Evolutionary conservation across 2,888 invertebrate genomes (phyloP), one percentile per base, ranked within the genome.

Genomic region (Zaprionus obscuricornis): DNA sequence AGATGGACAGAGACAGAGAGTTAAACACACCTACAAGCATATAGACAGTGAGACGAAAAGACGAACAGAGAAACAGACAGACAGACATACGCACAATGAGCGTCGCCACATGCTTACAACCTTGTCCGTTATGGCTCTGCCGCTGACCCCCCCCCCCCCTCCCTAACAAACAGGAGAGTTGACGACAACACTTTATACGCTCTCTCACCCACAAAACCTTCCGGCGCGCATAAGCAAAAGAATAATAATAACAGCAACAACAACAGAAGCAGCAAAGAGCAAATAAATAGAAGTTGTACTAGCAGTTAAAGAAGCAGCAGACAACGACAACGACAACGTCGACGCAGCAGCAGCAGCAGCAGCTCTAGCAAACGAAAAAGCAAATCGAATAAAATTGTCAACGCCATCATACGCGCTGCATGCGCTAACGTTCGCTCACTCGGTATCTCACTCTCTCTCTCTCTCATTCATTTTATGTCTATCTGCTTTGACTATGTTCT

Each of bases 61-160:
- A 24, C 10, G 36, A 16, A 14, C 40, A 20, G 24, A 20, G 14
- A 40, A 14, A 45, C 26, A 27, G 8, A 43, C 7, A 34, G 10
- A 14, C 13, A 26, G 10, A 54, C 10, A 40, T 49, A 64, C 65
- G 70, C 65, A 65, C 34, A 18, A 47, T 14, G 14, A 58, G 37
- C 47, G 49, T 60, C 72, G 64, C 74, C 73, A 64, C 73, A 68
- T 58, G 76, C 77, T 79, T 83, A 84, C 77, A 78, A 78, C 85
- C 77, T 78, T 78, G 84, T 69, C 73, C 63, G 81, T 79, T 83
- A 83, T 64, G 58, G 49, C 58, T 64, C 49, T 37, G 26, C 40
- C 27, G 37, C 31, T 16, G 59, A 14, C 57, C 42, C 58, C 34
- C 20, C 46, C 24, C 27, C 6, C 37, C 6, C 3, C 29, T n/a